phyloP scores from a whole-genome alignment of 2,797 vertebrate genomes.

The Salmo trutta region DNA sequence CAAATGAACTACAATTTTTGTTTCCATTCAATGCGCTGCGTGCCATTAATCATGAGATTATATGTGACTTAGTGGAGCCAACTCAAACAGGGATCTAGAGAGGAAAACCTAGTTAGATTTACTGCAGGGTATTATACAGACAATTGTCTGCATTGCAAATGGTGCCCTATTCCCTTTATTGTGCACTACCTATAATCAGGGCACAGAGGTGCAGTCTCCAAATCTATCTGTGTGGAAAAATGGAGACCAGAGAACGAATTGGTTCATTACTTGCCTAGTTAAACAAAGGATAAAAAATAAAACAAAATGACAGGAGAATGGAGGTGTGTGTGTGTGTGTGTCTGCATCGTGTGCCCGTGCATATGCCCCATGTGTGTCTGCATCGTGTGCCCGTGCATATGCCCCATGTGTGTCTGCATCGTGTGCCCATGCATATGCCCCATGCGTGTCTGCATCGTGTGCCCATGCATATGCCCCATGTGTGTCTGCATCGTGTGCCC shows the following conservation, averaged over 20 bases:
- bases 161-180: not conserved
- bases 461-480: too few relatives aligned
- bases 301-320: not conserved
- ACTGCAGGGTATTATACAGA: conserved; percentile 30
- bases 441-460: too few relatives aligned
- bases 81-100: conserved; percentile 46
- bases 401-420: not conserved
- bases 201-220: too few relatives aligned
- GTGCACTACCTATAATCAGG: not conserved
- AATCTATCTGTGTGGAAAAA: too few relatives aligned
- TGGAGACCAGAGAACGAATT: not conserved
- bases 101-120: conserved; percentile 48
- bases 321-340: conserved; percentile 38
- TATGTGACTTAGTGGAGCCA: conserved; percentile 39
- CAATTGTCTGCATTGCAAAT: not conserved
- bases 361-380: conserved; percentile 3
- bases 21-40: conserved; percentile 30
- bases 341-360: conserved; percentile 1
- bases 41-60: conserved; percentile 40
- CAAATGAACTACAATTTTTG: conserved; percentile 49
- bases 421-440: not conserved
- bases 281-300: not conserved
- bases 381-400: not conserved
- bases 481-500: too few relatives aligned
- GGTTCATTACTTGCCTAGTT: not conserved